These are phyloP conservation scores for Pterostichus madidus DNA, from an alignment of 2,888 invertebrate genomes.

Conservation along the genomic window DNA sequence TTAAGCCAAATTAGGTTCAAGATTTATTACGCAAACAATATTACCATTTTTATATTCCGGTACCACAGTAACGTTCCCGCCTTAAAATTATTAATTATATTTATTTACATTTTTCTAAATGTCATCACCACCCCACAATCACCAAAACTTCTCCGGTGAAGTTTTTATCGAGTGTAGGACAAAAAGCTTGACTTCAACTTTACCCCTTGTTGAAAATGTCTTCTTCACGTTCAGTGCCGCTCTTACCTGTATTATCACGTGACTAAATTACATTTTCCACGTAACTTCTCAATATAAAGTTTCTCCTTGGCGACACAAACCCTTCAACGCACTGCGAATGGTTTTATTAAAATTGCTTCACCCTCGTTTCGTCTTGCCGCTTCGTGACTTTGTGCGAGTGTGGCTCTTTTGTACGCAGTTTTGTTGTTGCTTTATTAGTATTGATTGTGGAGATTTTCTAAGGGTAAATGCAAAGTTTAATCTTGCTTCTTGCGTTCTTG, in stretches of 20 bases:
- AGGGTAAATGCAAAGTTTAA: not conserved
- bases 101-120: no score
- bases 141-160: no score
- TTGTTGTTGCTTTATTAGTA: conserved; percentile 3
- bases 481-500: not conserved
- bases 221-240: not conserved
- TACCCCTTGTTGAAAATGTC: not conserved
- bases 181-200: no score
- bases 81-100: no score
- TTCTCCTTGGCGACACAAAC: conserved; percentile 30
- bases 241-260: conserved; percentile 48
- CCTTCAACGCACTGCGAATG: conserved; percentile 27
- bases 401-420: conserved; percentile 30
- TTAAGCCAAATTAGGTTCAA: no score
- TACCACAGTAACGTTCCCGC: no score
- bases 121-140: no score
- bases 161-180: no score
- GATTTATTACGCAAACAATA: no score
- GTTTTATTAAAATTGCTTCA: conserved; percentile 46
- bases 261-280: conserved; percentile 55
- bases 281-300: conserved; percentile 55
- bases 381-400: not conserved
- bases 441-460: conserved; percentile 10
- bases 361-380: not conserved
- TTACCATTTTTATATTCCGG: no score